Base-by-base conservation (phyloP, 2,888 invertebrate genomes). In the Tiliacea aurago region DNA sequence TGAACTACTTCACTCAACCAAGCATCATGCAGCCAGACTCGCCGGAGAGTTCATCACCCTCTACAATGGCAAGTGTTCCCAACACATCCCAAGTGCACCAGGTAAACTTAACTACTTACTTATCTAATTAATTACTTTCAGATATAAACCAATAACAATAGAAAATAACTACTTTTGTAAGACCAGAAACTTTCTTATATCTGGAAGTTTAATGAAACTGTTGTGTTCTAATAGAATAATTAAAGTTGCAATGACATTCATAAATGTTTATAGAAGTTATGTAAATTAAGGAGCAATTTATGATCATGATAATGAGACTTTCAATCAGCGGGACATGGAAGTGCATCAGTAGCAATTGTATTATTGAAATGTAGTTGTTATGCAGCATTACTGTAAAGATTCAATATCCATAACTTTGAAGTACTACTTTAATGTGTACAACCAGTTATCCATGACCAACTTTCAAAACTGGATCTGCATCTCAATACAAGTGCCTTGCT, bases 1-100 rank as follows among this genome's bases (percentile, higher is more conserved):
- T 95, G 86, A 93, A 90, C 80, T 96, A 95, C 87, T 96, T 90
- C 80, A 86, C 83, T 37, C 91, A 75, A 62, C 84, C 92, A 9
- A 86, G 83, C 53, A 88, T 95, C 28, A 73, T 96, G 47, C 78
- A 79, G 70, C 91, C 92, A 0, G 95, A 94, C 28, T 92, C 96
- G 0, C 94, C 96, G 0, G 92, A 94, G 76, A 93, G 84, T 77
- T 90, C 94, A 6, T 93, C 95, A 1, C 94, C 95, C 0, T 85
- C 88, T 3, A 87, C 89, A 41, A 69, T 94, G 82, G 75, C 89
- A 2, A 66, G 83, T 47, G 73, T 91, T 49, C 89, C 93, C 9
- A 91, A 88, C 66, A 87, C 93, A 56, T 77, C 90, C 15, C 95
- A 96, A 91, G 93, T 96, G 9, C 96, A 96, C 75, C 96, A 96